phyloP scores from a whole-genome alignment of 2,797 vertebrate genomes.

The Ispidina picta region DNA sequence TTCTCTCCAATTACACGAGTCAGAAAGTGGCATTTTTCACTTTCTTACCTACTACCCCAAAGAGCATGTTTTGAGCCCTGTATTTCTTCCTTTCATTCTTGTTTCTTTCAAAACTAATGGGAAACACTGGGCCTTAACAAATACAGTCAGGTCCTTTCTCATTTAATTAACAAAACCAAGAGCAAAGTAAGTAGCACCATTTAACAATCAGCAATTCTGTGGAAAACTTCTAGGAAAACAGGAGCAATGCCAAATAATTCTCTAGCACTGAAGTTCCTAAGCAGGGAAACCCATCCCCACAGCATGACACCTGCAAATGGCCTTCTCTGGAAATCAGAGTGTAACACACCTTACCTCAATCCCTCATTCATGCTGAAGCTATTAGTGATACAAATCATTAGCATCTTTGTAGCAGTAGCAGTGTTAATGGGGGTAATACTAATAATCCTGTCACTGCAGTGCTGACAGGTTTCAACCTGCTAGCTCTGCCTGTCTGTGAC shows the following conservation, averaged over 20 bases:
- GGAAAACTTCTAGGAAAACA: conserved; percentile 41
- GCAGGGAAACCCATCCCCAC: neutral
- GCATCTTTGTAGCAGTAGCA: conserved; percentile 5
- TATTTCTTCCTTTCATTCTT: neutral
- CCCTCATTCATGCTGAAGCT: conserved; percentile 49
- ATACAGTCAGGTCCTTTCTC: neutral
- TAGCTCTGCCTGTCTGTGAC: neutral
- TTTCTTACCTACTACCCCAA: neutral
- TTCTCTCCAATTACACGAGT: neutral
- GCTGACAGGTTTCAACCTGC: conserved; percentile 3
- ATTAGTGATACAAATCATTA: conserved; percentile 55
- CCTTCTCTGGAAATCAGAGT: conserved; percentile 16
- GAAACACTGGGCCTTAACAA: neutral
- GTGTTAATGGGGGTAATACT: conserved; percentile 22
- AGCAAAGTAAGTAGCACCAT: neutral
- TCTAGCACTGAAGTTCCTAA: neutral
- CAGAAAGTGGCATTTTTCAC: neutral
- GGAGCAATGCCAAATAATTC: conserved; percentile 1
- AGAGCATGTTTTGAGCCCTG: neutral
- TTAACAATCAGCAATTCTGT: neutral
- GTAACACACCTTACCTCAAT: neutral
- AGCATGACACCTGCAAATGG: conserved; percentile 11
- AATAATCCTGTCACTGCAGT: neutral
- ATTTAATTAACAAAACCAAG: neutral
- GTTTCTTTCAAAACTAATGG: neutral